These are phyloP conservation scores for Sclerodermus sp. DNA, from an alignment of 2,888 invertebrate genomes.

Conservation along the genomic window DNA sequence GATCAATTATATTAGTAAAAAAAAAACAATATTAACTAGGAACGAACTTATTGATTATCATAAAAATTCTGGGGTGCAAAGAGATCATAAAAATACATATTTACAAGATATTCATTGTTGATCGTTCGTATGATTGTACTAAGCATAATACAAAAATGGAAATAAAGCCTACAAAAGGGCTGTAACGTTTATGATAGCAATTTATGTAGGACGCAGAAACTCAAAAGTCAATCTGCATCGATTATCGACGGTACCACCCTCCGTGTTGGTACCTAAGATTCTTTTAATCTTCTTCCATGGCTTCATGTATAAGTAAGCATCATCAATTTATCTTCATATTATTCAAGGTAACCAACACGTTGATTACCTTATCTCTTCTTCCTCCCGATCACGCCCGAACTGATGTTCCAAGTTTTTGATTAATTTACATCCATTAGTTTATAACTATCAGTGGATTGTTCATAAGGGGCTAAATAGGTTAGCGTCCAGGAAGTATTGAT, in stretches of 20 bases:
- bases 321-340: neutral
- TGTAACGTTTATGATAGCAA: no score
- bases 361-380: neutral
- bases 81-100: no score
- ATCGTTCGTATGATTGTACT: no score
- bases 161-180: no score
- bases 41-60: no score
- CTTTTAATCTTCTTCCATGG: conserved; percentile 22
- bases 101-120: no score
- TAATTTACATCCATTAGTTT: no score
- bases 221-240: conserved; percentile 23
- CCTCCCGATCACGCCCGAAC: neutral
- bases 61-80: no score
- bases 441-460: neutral
- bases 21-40: no score
- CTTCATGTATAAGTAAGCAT: neutral
- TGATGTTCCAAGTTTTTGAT: neutral
- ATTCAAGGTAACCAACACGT: neutral
- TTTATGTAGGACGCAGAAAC: conserved; percentile 3
- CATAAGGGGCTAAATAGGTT: conserved; percentile 33
- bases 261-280: conserved; percentile 20
- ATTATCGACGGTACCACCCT: conserved; percentile 29
- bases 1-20: no score
- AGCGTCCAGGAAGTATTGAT: conserved; percentile 38
- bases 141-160: no score